Base-by-base conservation (phyloP, 2,113 vertebrate genomes). In the Apaloderma vittatum region DNA sequence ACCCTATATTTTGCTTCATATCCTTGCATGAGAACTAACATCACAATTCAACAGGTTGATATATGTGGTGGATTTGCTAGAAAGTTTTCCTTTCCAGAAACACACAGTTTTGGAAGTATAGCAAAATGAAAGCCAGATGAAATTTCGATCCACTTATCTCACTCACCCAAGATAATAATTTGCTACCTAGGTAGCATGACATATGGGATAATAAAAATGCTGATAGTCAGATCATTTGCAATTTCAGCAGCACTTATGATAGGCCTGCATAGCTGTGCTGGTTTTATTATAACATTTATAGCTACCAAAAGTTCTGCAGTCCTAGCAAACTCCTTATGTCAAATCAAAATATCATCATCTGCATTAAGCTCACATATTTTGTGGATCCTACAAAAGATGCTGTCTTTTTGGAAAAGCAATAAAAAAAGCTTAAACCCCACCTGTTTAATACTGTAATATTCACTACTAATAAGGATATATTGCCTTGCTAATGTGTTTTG, bases 121-220 rank as follows among this genome's bases (percentile, higher is more conserved):
- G 52, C 46, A 61, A 70, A 30, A 15, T 14, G 20, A 55, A 88
- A 67, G 12, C 11, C 15, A 70, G 86, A 43, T 1, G 29, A 63
- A 20, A 29, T 26, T 83, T 86, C 75, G 8, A 72, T 70, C 62
- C n/a, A 43, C 62, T 73, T 3, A 32, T 80, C 40, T 46, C 2
- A 0, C 13, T 2, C 4, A 2, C 30, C 7, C 37, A 54, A 62
- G 30, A 58, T 0, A 32, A 63, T 18, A 0, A 27, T 43, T 89
- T 78, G 20, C 32, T 87, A 49, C 37, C 26, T 71, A 29, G 5
- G 5, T 16, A 66, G 9, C 30, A 58, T 78, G 23, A 27, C 8
- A 32, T 32, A 6, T 4, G 5, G 61, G 23, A 13, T 43, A 40
- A 48, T 34, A 63, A 75, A 93, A 87, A 71, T n/a, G 9, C 11